A percentile compares a stretch with the other conserved stretches of the same genome.
Evolutionary conservation across 2,113 vertebrate genomes (phyloP).

Genomic region (Phainopepla nitens): DNA sequence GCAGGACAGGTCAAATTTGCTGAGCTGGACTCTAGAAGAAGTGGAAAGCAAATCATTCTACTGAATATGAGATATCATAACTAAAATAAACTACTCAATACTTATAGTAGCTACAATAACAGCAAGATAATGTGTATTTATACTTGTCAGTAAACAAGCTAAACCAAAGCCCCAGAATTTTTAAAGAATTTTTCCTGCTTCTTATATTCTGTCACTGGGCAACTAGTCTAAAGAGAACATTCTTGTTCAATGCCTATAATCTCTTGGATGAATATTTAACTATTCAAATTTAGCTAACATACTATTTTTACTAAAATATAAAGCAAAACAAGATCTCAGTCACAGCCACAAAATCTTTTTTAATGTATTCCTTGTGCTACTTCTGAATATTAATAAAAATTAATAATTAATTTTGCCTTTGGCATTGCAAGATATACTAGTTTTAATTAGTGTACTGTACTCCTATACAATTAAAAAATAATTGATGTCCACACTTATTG

Average conservation of each 20-base stretch:
- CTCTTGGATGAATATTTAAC: constrained; percentile 26
- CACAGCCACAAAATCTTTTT: constrained; percentile 92
- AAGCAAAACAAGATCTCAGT: constrained; percentile 87
- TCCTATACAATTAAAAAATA: constrained; percentile 99
- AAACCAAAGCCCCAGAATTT: constrained; percentile 27
- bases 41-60: constrained; percentile 47
- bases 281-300: constrained; percentile 70
- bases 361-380: constrained; percentile 99
- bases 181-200: not conserved
- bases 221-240: constrained; percentile 28
- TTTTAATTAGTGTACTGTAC: constrained; percentile 99
- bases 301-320: constrained; percentile 75
- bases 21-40: not conserved
- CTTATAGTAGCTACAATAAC: constrained; percentile 42
- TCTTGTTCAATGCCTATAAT: constrained; percentile 41
- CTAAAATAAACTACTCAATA: constrained; percentile 57
- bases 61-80: constrained; percentile 38
- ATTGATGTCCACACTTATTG: constrained; percentile 96
- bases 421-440: constrained; percentile 99
- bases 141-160: constrained; percentile 36
- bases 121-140: constrained; percentile 16
- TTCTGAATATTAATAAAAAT: constrained; percentile 99
- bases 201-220: constrained; percentile 18
- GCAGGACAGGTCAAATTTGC: not conserved
- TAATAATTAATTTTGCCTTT: constrained; percentile 99